A percentile compares a stretch with the other conserved stretches of the same genome.
phyloP scores from a whole-genome alignment of 2,113 vertebrate genomes.

The Nothoprocta pentlandii region DNA sequence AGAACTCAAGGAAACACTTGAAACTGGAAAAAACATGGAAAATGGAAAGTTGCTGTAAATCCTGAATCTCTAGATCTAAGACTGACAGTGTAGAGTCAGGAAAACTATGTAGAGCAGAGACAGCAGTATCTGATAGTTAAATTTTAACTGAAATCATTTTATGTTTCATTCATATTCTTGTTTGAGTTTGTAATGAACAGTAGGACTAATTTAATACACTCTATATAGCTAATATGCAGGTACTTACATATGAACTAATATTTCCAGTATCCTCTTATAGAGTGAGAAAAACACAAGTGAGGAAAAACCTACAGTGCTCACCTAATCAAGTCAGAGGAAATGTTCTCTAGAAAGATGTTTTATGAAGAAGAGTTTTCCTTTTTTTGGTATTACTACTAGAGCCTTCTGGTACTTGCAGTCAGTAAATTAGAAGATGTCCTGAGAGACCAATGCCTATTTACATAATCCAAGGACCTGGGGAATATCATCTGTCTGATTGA shows the following conservation, averaged over 20 bases:
- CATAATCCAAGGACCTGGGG: not conserved
- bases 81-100: not conserved
- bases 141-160: not conserved
- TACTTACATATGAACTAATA: not conserved
- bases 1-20: not conserved
- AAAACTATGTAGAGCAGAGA: not conserved
- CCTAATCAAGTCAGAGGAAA: not conserved
- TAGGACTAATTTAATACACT: not conserved
- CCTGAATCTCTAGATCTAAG: not conserved
- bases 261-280: not conserved
- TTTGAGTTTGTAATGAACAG: not conserved
- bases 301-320: not conserved
- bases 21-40: not conserved
- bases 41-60: not conserved
- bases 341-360: not conserved
- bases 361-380: not conserved
- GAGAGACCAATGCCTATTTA: not conserved
- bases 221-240: not conserved
- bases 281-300: not conserved
- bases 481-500: not conserved
- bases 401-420: not conserved
- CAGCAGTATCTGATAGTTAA: not conserved
- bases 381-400: not conserved
- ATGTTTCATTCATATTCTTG: not conserved
- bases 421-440: not conserved